Conservation (phyloP, 2,888 invertebrate genomes). For the Caradrina clavipalpis region DNA sequence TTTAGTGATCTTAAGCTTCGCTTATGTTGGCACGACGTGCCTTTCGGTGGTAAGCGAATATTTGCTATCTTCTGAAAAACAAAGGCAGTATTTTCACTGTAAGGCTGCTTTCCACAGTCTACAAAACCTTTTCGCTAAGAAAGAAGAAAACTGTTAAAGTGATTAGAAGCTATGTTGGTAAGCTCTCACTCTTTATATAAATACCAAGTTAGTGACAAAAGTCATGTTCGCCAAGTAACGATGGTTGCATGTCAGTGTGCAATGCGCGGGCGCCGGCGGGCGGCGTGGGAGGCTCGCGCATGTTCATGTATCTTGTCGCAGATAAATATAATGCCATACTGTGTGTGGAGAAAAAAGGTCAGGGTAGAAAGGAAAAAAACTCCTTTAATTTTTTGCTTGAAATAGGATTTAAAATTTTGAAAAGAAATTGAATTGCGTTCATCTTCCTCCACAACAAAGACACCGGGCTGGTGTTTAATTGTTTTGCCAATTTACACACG, state of each 20-base stretch:
- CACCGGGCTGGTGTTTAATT: too few relatives aligned
- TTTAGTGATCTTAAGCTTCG: neutral
- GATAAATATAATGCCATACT: conserved; percentile 22
- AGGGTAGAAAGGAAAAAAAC: neutral
- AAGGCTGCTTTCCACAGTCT: neutral
- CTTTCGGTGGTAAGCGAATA: neutral
- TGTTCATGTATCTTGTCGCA: conserved; percentile 32
- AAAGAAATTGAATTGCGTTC: too few relatives aligned
- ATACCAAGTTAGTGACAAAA: conserved; percentile 21
- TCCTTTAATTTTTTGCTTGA: too few relatives aligned
- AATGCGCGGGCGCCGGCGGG: conserved; percentile 38
- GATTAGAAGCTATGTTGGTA: too few relatives aligned
- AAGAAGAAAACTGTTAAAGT: too few relatives aligned
- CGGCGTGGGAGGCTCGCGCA: conserved; percentile 36
- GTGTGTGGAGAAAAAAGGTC: conserved; percentile 1
- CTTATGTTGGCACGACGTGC: neutral
- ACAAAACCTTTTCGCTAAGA: too few relatives aligned
- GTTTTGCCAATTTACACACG: too few relatives aligned
- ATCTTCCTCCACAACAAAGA: too few relatives aligned
- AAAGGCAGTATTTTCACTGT: neutral
- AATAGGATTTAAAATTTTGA: too few relatives aligned
- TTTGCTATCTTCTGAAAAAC: too few relatives aligned
- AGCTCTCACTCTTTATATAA: neutral
- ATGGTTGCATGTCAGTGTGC: conserved; percentile 4
- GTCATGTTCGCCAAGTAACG: conserved; percentile 5